Evolutionary conservation across 2,797 vertebrate species (phyloP).

Genomic region (Serranus cabrilla): DNA sequence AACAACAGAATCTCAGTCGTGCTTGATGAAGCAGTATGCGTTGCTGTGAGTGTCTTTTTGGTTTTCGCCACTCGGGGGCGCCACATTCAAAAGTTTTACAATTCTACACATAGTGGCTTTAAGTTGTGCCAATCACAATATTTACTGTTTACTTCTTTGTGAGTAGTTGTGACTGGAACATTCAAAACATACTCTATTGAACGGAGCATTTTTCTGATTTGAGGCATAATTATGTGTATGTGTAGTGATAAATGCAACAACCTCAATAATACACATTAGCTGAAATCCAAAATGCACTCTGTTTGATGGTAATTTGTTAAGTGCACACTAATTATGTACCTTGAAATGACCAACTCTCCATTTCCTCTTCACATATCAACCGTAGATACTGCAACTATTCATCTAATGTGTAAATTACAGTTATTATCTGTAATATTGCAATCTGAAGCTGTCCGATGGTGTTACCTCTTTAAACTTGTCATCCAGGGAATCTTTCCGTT

Average conservation of each 20-base stretch:
- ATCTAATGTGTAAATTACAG: neutral
- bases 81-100: constrained; percentile 13
- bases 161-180: neutral
- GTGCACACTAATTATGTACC: neutral
- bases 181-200: neutral
- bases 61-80: constrained; percentile 27
- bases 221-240: neutral
- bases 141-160: too few species aligned
- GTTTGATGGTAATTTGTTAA: neutral
- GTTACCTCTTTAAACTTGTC: neutral
- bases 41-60: neutral
- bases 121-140: neutral
- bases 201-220: neutral
- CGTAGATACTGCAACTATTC: neutral
- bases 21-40: neutral
- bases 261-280: constrained; percentile 1
- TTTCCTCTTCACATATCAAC: neutral
- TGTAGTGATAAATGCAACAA: neutral
- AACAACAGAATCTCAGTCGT: neutral
- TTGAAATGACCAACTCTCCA: neutral
- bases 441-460: neutral
- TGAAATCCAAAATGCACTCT: neutral
- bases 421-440: neutral
- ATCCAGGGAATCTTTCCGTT: neutral
- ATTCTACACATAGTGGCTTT: constrained; percentile 3